These are phyloP conservation scores for Camponotus fellah DNA, from an alignment of 2,888 invertebrate species.

Conservation along the genomic window DNA sequence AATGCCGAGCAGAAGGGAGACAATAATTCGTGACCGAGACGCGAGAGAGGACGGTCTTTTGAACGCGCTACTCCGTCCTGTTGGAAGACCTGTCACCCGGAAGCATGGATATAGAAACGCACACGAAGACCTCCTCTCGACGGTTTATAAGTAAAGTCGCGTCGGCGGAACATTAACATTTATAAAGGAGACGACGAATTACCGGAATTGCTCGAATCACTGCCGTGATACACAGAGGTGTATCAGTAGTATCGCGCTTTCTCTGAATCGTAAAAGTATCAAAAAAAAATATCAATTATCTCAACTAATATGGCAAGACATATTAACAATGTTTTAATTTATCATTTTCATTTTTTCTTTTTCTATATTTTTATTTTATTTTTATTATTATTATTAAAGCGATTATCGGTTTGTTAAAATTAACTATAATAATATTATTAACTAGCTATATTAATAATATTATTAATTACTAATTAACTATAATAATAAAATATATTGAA, in stretches of 20 bases:
- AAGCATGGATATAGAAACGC: conserved; percentile 53
- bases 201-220: conserved; percentile 40
- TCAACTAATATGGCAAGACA: background rate
- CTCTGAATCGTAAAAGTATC: conserved; percentile 20
- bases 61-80: conserved; percentile 33
- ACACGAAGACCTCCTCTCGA: conserved; percentile 38
- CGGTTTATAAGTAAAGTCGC: conserved; percentile 26
- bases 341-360: background rate
- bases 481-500: background rate
- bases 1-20: conserved; percentile 34
- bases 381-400: background rate
- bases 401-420: background rate
- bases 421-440: too few species aligned
- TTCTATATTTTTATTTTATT: background rate
- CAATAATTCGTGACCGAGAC: conserved; percentile 37
- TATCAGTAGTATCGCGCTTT: conserved; percentile 28
- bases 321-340: conserved; percentile 5
- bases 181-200: conserved; percentile 42
- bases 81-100: conserved; percentile 55
- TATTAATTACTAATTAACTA: too few species aligned
- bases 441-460: too few species aligned
- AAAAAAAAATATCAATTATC: background rate
- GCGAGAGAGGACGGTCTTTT: conserved; percentile 45
- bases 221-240: background rate
- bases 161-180: conserved; percentile 49